A percentile compares a stretch with the other conserved stretches of the same genome.
These are phyloP conservation scores for Apodemia duryi DNA, from an alignment of 2,888 invertebrate genomes.

Conservation along the genomic window DNA sequence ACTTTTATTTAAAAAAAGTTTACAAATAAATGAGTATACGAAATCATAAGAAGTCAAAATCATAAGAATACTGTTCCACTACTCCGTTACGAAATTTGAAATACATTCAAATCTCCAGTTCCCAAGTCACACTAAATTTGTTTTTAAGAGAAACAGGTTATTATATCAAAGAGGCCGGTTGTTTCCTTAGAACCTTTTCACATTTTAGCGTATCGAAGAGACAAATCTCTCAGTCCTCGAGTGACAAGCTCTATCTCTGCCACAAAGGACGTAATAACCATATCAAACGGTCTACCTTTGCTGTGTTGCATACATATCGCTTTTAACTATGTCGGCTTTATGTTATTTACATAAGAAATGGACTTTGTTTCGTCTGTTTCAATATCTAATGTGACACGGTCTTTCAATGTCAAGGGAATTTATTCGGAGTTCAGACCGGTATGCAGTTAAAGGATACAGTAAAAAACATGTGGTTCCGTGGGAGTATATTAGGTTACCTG, in stretches of 20 bases:
- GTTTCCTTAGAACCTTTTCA: conserved; percentile 44
- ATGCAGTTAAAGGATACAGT: neutral
- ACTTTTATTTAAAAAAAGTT: too few species aligned
- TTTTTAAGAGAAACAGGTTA: conserved; percentile 51
- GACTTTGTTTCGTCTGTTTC: conserved; percentile 68
- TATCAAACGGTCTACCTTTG: conserved; percentile 69
- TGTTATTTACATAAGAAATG: conserved; percentile 71
- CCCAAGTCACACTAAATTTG: conserved; percentile 56
- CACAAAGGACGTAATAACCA: conserved; percentile 78
- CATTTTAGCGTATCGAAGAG: conserved; percentile 74
- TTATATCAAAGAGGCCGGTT: conserved; percentile 65
- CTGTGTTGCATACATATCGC: conserved; percentile 73
- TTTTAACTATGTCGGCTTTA: conserved; percentile 49
- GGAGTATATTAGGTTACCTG: too few species aligned
- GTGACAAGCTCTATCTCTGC: conserved; percentile 64
- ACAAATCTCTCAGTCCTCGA: conserved; percentile 57
- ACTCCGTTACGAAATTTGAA: too few species aligned
- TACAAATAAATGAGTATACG: too few species aligned
- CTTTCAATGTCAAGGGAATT: neutral
- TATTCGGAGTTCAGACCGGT: neutral
- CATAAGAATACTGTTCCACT: too few species aligned
- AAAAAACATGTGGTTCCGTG: neutral
- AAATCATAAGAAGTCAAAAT: too few species aligned
- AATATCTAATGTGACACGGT: conserved; percentile 60
- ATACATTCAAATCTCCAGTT: too few species aligned